phyloP scores from a whole-genome alignment of 2,888 invertebrate species.

The Ennomos fuscantarius region DNA sequence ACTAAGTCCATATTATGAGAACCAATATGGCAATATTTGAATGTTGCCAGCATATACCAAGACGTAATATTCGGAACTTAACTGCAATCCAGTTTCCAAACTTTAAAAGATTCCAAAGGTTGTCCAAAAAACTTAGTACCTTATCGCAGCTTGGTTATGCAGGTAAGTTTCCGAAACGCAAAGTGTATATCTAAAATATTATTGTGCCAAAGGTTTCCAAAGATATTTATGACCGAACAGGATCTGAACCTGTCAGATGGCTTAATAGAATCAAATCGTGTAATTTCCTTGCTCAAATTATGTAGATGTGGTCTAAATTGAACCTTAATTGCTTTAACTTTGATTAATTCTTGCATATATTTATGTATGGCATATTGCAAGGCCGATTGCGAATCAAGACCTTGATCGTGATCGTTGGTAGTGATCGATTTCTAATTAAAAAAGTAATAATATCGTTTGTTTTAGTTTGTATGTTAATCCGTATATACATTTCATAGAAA shows the following conservation, averaged over 20 bases:
- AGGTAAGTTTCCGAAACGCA: conserved; percentile 1
- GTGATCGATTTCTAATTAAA: conserved; percentile 18
- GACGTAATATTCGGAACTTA: background rate
- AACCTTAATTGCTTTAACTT: conserved; percentile 33
- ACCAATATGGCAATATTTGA: no score
- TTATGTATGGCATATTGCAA: conserved; percentile 25
- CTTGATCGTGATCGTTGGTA: no score
- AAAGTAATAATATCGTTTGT: conserved; percentile 4
- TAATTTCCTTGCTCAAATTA: conserved; percentile 38
- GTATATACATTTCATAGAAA: background rate
- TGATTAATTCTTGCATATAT: conserved; percentile 22
- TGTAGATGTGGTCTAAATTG: conserved; percentile 23
- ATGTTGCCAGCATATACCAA: background rate
- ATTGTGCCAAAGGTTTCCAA: background rate
- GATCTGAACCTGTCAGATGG: conserved; percentile 5
- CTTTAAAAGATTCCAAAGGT: conserved; percentile 1
- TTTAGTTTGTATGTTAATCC: background rate
- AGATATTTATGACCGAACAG: conserved; percentile 1
- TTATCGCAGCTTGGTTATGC: conserved; percentile 5
- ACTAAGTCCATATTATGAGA: no score
- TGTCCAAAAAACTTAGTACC: conserved; percentile 9
- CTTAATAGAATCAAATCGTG: conserved; percentile 34
- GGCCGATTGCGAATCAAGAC: conserved; percentile 13
- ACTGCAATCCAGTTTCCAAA: conserved; percentile 1
- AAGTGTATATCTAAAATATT: background rate